Percentiles rank a stretch among this genome's conserved stretches.
phyloP scores from a whole-genome alignment of 2,797 vertebrate species.

The Hyperoplus immaculatus region DNA sequence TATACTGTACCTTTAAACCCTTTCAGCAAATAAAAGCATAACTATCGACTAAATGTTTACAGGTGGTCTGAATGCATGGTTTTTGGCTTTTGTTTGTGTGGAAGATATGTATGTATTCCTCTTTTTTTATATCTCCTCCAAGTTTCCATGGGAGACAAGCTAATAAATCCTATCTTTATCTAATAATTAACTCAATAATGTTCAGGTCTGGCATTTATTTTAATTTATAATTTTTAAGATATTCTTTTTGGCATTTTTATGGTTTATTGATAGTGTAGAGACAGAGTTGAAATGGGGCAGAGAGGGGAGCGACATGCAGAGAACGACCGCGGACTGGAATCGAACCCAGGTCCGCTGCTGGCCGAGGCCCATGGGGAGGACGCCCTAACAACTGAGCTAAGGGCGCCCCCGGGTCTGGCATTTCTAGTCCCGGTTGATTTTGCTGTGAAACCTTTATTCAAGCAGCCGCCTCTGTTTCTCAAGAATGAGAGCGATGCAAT shows the following conservation, averaged over 20 bases:
- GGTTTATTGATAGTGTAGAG: too few relatives aligned
- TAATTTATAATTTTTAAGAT: too few relatives aligned
- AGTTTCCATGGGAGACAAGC: slow-evolving; percentile 11
- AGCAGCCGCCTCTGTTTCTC: slow-evolving; percentile 44
- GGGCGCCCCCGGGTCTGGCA: slow-evolving; percentile 20
- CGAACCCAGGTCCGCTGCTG: too few relatives aligned
- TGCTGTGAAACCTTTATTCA: slow-evolving; percentile 32
- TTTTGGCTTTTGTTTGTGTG: not conserved
- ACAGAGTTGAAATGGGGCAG: too few relatives aligned
- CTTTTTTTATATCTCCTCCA: not conserved
- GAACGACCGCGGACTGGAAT: too few relatives aligned
- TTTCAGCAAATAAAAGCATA: slow-evolving; percentile 7
- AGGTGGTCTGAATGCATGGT: not conserved
- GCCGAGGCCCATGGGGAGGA: too few relatives aligned
- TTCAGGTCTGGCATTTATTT: slow-evolving; percentile 29
- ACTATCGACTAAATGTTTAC: not conserved
- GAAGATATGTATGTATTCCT: not conserved
- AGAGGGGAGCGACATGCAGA: too few relatives aligned
- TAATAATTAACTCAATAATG: slow-evolving; percentile 46
- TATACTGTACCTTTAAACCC: not conserved
- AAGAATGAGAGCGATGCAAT: slow-evolving; percentile 39
- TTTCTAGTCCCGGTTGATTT: slow-evolving; percentile 32
- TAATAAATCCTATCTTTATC: slow-evolving; percentile 27
- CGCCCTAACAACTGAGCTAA: too few relatives aligned
- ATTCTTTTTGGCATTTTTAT: too few relatives aligned